Evolutionary conservation across 2,888 invertebrate genomes (phyloP), one percentile per base, ranked within the genome.

Genomic region (Azorinus chamasolen): DNA sequence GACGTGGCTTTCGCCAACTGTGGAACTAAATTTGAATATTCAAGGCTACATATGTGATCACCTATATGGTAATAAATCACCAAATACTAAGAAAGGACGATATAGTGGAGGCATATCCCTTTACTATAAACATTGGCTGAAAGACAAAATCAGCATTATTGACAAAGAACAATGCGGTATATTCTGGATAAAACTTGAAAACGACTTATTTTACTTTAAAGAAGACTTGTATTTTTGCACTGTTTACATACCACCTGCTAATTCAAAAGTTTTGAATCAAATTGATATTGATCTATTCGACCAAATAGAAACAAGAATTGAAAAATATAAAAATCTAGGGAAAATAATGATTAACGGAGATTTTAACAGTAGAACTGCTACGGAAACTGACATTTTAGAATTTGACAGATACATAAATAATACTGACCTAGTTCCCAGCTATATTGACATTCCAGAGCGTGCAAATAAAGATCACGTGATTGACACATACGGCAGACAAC

Each of bases 71-170:
- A 54, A 32, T 27, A 54, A 54, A 32, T n/a, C 4, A 32, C 14
- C 54, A 3, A 46, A 46, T 12, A 46, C 46, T 18, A 46, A 12
- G 5, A 46, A 20, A 16, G 54, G 27, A 54, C 54, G 54, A 32
- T 24, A 24, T 39, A 57, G 57, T 41, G 57, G 57, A 27, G 57
- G 57, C 20, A 57, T 57, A 20, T 57, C 57, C 10, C 14, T 57
- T 20, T 57, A 57, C 20, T 37, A 18, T 39, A 57, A 57, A 41
- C 32, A 57, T 27, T 6, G 22, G 5, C 24, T 39, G 5, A 37
- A 27, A 18, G 14, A 57, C n/a, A 27, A 57, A 41, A n/a, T 46
- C 1, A 10, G 2, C n/a, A 25, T 46, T 24, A 14, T 46, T 12
- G 18, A 59, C 8, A 46, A 59, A 59, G 24, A 59, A 16, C 25